Evolutionary conservation across 2,888 invertebrate genomes (phyloP).

Genomic region (Ommatoiulus sabulosus): DNA sequence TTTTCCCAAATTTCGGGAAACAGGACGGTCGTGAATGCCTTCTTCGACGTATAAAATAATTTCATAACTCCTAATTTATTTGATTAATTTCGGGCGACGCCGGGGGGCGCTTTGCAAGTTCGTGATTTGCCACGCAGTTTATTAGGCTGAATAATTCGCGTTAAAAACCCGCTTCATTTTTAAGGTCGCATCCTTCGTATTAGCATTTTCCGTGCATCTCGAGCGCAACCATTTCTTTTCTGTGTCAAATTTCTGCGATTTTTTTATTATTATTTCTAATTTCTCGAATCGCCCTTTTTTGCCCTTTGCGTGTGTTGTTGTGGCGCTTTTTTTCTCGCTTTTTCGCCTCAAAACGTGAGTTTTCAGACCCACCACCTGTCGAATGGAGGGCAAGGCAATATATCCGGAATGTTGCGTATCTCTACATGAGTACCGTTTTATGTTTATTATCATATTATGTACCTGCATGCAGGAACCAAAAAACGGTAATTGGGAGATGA

Average conservation of each 20-base stretch:
- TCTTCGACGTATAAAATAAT: too few species aligned
- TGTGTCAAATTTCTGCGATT: not conserved
- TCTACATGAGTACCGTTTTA: not conserved
- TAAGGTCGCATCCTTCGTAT: conserved; percentile 34
- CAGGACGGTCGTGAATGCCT: too few species aligned
- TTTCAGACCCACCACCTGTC: not conserved
- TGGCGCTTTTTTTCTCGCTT: not conserved
- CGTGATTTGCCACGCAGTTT: not conserved
- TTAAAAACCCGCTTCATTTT: not conserved
- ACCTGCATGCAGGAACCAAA: not conserved
- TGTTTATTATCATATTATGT: conserved; percentile 20
- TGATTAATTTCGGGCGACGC: not conserved
- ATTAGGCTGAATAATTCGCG: not conserved
- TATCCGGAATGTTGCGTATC: not conserved
- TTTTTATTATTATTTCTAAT: not conserved
- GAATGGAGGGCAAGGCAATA: conserved; percentile 34
- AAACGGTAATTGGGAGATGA: not conserved
- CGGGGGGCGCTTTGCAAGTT: not conserved
- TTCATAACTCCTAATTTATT: not conserved
- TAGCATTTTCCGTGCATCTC: not conserved
- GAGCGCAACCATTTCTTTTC: not conserved
- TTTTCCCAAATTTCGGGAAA: too few species aligned
- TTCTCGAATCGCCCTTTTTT: not conserved
- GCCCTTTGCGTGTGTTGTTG: not conserved
- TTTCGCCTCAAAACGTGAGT: conserved; percentile 3